A percentile compares a stretch with the other conserved stretches of the same genome.
Evolutionary conservation across 92 coral and sea anemone species (phyloP).

Genomic region (Scolanthus callimorphus): DNA sequence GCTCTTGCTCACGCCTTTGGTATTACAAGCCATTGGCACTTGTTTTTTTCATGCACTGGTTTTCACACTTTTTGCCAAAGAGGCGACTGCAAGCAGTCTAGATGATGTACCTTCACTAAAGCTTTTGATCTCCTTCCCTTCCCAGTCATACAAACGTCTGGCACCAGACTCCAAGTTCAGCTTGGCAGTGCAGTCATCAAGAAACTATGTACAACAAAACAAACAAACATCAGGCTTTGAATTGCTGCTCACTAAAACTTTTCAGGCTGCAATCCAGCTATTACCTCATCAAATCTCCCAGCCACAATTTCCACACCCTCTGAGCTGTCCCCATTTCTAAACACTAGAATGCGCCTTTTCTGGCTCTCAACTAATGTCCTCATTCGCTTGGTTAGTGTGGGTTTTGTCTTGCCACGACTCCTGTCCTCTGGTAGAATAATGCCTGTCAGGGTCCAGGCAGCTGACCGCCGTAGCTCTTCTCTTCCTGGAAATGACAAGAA

Average conservation of each 20-base stretch:
- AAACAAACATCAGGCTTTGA: too few relatives aligned
- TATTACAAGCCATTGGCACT: too few relatives aligned
- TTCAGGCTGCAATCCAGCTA: too few relatives aligned
- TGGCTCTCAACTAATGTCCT: conserved; percentile 89
- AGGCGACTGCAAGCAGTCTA: too few relatives aligned
- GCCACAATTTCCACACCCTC: conserved; percentile 93
- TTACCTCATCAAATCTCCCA: conserved; percentile 97
- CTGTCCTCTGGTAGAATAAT: conserved; percentile 90
- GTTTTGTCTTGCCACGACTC: conserved; percentile 81
- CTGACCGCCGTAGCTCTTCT: conserved; percentile 88
- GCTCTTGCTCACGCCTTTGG: too few relatives aligned
- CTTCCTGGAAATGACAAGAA: conserved; percentile 39
- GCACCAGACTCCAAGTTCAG: conserved; percentile 86
- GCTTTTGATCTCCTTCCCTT: conserved; percentile 89
- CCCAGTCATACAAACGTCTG: conserved; percentile 84
- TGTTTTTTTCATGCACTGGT: too few relatives aligned
- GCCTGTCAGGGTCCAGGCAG: conserved; percentile 89
- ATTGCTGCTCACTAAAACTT: too few relatives aligned
- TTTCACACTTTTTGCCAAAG: too few relatives aligned
- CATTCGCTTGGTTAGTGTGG: conserved; percentile 86
- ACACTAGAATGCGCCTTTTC: conserved; percentile 83
- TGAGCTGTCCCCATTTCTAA: conserved; percentile 82
- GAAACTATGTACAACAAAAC: conserved; percentile 54
- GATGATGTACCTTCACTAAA: conserved; percentile 95
- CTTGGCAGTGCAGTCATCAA: conserved; percentile 93